Percentiles rank a stretch among this genome's conserved stretches.
These are phyloP conservation scores for Hozukius guyotensis DNA, from an alignment of 2,797 vertebrate species.

Conservation along the genomic window DNA sequence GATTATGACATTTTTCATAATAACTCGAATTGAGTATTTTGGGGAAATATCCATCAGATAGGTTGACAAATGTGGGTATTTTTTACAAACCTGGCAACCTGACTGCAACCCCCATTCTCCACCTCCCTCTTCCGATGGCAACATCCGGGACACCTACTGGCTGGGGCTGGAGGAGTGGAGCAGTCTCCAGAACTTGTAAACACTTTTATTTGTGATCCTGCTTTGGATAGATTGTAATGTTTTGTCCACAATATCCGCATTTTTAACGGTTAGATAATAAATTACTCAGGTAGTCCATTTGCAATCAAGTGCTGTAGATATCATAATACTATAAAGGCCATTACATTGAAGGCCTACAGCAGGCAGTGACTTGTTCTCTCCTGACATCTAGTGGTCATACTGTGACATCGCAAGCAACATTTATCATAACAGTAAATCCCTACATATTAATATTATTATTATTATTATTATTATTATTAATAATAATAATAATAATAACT, in stretches of 20 bases:
- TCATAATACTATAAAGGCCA: not conserved
- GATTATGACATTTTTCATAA: not conserved
- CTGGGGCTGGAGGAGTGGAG: not conserved
- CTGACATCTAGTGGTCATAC: constrained; percentile 63
- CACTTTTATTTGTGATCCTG: not conserved
- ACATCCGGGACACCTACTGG: constrained; percentile 68
- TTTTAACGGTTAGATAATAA: not conserved
- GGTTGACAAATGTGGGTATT: not conserved
- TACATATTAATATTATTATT: too few relatives aligned
- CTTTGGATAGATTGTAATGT: not conserved
- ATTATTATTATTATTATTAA: too few relatives aligned
- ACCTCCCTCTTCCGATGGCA: constrained; percentile 54
- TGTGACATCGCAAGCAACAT: constrained; percentile 12
- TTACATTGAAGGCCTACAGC: not conserved
- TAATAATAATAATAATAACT: too few relatives aligned
- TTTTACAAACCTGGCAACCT: constrained; percentile 62
- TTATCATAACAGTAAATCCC: not conserved
- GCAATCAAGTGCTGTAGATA: not conserved
- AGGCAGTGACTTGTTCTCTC: constrained; percentile 37
- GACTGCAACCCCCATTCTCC: constrained; percentile 15
- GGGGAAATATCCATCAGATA: not conserved
- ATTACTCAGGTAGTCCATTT: accelerated
- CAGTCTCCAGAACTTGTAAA: constrained; percentile 27
- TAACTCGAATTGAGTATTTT: not conserved
- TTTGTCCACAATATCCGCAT: too few relatives aligned